Conservation (phyloP, 2,797 vertebrate genomes). For the Chelon auratus region DNA sequence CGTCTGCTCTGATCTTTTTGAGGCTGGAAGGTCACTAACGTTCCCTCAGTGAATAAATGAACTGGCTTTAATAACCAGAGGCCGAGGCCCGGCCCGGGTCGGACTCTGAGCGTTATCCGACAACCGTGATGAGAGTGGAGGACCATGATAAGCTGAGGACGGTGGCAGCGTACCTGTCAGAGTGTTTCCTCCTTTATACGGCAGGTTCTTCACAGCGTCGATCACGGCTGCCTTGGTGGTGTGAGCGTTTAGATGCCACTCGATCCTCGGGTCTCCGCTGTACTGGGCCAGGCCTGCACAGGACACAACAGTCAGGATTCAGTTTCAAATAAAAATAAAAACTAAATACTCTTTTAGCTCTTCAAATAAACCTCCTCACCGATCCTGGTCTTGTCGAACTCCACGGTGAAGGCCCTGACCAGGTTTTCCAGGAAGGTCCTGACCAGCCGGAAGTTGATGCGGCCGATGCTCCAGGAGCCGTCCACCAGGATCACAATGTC, state of each 20-base stretch:
- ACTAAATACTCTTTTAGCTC: too few relatives aligned
- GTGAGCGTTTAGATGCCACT: conserved; percentile 94
- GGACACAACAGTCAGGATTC: neutral
- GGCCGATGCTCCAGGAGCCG: conserved; percentile 98
- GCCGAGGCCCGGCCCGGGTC: conserved; percentile 9
- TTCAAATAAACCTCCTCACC: conserved; percentile 79
- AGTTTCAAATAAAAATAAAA: too few relatives aligned
- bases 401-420: conserved; percentile 91
- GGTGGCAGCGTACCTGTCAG: conserved; percentile 88
- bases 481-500: conserved; percentile 98
- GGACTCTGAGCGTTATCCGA: conserved; percentile 21
- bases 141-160: neutral
- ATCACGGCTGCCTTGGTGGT: conserved; percentile 91
- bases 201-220: conserved; percentile 93
- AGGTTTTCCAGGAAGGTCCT: conserved; percentile 94
- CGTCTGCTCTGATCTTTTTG: neutral
- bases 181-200: conserved; percentile 98
- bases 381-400: conserved; percentile 90
- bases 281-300: conserved; percentile 94
- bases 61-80: conserved; percentile 15
- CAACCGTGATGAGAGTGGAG: neutral
- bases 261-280: conserved; percentile 95
- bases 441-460: conserved; percentile 96
- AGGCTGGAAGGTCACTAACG: neutral
- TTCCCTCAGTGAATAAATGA: neutral